These are phyloP conservation scores for Pachyrhynchus sulphureomaculatus DNA, from an alignment of 1,140 invertebrate genomes.

Conservation along the genomic window DNA sequence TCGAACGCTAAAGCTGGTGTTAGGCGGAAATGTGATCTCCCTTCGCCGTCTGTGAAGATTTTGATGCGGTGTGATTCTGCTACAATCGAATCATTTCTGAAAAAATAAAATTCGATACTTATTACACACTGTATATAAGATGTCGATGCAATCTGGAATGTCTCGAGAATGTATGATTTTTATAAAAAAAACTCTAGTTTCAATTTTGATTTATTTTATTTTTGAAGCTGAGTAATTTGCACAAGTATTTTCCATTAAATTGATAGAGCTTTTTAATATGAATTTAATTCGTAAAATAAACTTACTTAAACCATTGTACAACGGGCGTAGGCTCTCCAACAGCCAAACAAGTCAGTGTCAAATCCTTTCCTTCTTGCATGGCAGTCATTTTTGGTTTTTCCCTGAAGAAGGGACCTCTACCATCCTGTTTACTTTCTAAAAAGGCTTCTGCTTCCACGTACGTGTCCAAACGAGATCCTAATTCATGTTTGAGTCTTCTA, in stretches of 20 bases:
- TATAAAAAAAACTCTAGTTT: not conserved
- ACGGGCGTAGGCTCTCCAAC: slow-evolving; percentile 86
- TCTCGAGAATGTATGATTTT: not conserved
- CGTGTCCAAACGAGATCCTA: slow-evolving; percentile 75
- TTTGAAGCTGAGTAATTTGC: not conserved
- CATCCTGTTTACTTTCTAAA: slow-evolving; percentile 76
- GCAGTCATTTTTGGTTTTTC: slow-evolving; percentile 78
- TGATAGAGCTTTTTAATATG: not conserved
- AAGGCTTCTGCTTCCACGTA: slow-evolving; percentile 84
- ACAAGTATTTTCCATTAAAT: not conserved
- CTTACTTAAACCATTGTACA: slow-evolving; percentile 92
- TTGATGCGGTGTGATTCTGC: slow-evolving; percentile 77
- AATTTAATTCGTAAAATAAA: slow-evolving; percentile 1
- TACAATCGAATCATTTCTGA: slow-evolving; percentile 79
- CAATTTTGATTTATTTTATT: not conserved
- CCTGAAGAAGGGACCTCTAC: slow-evolving; percentile 76
- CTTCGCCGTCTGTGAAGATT: slow-evolving; percentile 72
- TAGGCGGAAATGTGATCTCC: slow-evolving; percentile 75
- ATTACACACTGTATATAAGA: not conserved
- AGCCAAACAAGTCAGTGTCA: slow-evolving; percentile 79
- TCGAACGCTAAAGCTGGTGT: slow-evolving; percentile 76
- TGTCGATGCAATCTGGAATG: too few species aligned
- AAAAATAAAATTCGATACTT: slow-evolving; percentile 14
- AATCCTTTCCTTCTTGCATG: slow-evolving; percentile 75
- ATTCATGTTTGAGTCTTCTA: slow-evolving; percentile 75